Evolutionary conservation across 2,888 invertebrate genomes (phyloP).

Genomic region (Fragum whitleyi): DNA sequence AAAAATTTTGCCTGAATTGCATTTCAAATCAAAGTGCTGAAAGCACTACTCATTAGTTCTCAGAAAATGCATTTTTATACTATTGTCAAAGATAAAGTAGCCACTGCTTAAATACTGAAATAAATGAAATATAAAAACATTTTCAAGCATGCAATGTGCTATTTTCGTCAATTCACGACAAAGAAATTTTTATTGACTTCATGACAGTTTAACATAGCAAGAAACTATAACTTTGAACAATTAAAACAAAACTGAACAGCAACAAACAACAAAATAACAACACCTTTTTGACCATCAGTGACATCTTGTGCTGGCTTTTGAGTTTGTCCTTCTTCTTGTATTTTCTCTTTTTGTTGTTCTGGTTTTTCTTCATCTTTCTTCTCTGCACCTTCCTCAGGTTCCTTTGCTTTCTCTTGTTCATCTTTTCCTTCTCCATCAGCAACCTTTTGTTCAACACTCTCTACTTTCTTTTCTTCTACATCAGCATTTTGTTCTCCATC

Average conservation of each 20-base stretch:
- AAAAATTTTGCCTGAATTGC: not conserved
- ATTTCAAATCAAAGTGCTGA: not conserved
- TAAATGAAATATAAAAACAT: too few species aligned
- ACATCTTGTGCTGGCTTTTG: conserved; percentile 17
- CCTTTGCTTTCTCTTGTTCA: conserved; percentile 27
- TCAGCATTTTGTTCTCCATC: conserved; percentile 33
- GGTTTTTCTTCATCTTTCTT: conserved; percentile 24
- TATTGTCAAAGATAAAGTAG: too few species aligned
- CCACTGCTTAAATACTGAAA: too few species aligned
- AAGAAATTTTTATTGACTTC: too few species aligned
- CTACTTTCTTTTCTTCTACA: conserved; percentile 24
- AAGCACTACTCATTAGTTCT: too few species aligned
- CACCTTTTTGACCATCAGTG: conserved; percentile 21
- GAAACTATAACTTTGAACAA: not conserved
- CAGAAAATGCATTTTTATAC: too few species aligned
- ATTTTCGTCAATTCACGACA: too few species aligned
- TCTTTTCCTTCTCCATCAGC: conserved; percentile 21
- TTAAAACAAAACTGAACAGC: not conserved
- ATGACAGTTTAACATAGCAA: too few species aligned
- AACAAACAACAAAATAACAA: not conserved
- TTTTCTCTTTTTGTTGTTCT: conserved; percentile 19
- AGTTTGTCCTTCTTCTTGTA: conserved; percentile 22
- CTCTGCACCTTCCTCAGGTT: conserved; percentile 39
- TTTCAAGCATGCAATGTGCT: too few species aligned
- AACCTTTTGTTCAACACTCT: conserved; percentile 13